Conservation (phyloP, 2,797 vertebrate genomes). For the Triplophysa bombifrons region DNA sequence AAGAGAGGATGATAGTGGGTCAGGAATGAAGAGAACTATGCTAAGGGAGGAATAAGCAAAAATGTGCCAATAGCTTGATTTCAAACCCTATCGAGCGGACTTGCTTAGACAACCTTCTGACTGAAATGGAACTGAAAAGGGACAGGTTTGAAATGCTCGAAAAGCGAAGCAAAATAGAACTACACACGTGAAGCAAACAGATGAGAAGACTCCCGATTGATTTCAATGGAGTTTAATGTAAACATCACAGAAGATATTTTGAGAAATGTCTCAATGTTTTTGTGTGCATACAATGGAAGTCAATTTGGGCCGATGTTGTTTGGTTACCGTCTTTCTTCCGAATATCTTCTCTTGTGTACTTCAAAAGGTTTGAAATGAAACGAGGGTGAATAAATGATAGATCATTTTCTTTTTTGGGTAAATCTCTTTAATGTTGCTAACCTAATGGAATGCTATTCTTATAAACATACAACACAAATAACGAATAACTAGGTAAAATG, state of each 20-base stretch:
- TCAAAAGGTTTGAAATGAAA: too few relatives aligned
- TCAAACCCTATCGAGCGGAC: background rate
- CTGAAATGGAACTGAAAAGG: background rate
- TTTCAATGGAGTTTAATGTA: background rate
- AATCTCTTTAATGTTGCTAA: too few relatives aligned
- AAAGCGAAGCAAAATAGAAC: background rate
- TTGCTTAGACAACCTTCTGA: background rate
- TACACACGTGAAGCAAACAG: background rate
- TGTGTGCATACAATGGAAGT: too few relatives aligned
- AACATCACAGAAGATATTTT: background rate
- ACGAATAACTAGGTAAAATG: too few relatives aligned
- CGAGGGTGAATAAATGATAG: too few relatives aligned
- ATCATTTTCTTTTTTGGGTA: too few relatives aligned
- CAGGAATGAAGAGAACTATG: slow-evolving; percentile 29
- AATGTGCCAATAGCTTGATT: slow-evolving; percentile 14
- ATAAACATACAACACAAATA: background rate
- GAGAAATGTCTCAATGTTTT: too few relatives aligned
- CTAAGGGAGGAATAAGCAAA: slow-evolving; percentile 20
- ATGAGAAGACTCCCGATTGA: background rate
- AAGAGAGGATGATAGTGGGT: slow-evolving; percentile 39
- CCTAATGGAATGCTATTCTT: background rate
- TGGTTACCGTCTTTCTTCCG: too few relatives aligned
- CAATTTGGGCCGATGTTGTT: too few relatives aligned
- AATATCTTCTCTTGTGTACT: too few relatives aligned
- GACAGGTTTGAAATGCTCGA: background rate